Evolutionary conservation across 2,888 invertebrate genomes (phyloP), one percentile per base, ranked within the genome.

Genomic region (Punctoribates punctum): DNA sequence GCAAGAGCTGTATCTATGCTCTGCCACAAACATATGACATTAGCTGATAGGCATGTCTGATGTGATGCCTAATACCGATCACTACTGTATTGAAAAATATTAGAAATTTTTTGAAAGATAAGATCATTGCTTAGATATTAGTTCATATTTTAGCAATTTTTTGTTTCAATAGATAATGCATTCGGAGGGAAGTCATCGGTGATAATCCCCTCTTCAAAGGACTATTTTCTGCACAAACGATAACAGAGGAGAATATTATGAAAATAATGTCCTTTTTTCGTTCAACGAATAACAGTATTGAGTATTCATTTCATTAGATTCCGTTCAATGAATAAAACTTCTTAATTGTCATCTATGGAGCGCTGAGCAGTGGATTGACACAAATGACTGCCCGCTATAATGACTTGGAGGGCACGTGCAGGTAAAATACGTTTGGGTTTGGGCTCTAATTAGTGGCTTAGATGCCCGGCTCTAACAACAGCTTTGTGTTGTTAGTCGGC

Each of bases 371-470:
- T 65, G 34, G 1, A 65, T 38, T 34, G 65, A 65, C 65, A 65
- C 65, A 65, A 65, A 65, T 65, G 65, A 65, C 34, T 65, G 65
- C 34, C 38, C 65, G 17, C 65, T 34, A 15, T 65, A 65, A 65
- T 65, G 65, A 38, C 65, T 65, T 65, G 65, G 25, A 38, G 38
- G 17, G 65, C 65, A 65, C 65, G 65, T 65, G 65, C 65, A 65
- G 65, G 65, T 65, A 65, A 65, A 65, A 65, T 65, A 65, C 65
- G 65, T 65, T 65, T 65, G 62, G 62, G 62, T 62, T 62, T 25
- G 65, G n/a, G 65, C 29, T 65, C 34, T 65, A 65, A 65, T 65
- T 65, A 65, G 65, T 65, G 23, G 65, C 65, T 65, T 65, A 65
- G 65, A 65, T 65, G 65, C n/a, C 65, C 29, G 34, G 65, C 34